phyloP scores from a whole-genome alignment of 2,888 invertebrate species.

The Dasysyrphus albostriatus region DNA sequence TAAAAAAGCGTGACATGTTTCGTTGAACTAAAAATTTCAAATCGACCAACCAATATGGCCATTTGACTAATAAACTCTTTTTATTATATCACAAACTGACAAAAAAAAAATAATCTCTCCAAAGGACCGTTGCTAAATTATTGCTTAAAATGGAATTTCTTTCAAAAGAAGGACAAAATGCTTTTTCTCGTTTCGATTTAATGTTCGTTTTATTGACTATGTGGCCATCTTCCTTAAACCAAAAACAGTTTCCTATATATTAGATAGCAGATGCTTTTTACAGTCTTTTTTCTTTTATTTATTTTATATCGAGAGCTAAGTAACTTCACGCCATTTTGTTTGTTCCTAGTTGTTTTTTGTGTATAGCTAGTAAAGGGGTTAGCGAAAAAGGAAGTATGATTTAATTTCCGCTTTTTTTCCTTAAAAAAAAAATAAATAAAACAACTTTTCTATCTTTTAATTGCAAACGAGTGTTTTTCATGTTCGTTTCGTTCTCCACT shows the following conservation, averaged over 20 bases:
- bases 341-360: too few relatives aligned
- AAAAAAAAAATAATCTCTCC: neutral
- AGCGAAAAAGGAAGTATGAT: slow-evolving; percentile 24
- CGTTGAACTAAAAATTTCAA: too few relatives aligned
- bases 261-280: neutral
- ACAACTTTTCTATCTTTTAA: slow-evolving; percentile 43
- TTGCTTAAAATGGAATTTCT: neutral
- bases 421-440: neutral
- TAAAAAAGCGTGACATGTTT: neutral
- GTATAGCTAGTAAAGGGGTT: neutral
- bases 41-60: too few relatives aligned
- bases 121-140: neutral
- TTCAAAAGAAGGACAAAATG: neutral
- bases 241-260: neutral
- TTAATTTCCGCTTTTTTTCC: slow-evolving; percentile 46
- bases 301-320: neutral
- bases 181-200: neutral
- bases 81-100: neutral
- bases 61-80: neutral
- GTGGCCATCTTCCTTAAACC: neutral
- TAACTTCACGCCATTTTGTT: slow-evolving; percentile 5
- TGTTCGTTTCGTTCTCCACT: slow-evolving; percentile 6
- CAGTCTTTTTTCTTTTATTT: neutral
- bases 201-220: neutral
- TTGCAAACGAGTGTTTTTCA: slow-evolving; percentile 59